A percentile compares a stretch with the other conserved stretches of the same genome.
These are phyloP conservation scores for Phylloscopus trochilus DNA, from an alignment of 2,113 vertebrate genomes.

Conservation along the genomic window DNA sequence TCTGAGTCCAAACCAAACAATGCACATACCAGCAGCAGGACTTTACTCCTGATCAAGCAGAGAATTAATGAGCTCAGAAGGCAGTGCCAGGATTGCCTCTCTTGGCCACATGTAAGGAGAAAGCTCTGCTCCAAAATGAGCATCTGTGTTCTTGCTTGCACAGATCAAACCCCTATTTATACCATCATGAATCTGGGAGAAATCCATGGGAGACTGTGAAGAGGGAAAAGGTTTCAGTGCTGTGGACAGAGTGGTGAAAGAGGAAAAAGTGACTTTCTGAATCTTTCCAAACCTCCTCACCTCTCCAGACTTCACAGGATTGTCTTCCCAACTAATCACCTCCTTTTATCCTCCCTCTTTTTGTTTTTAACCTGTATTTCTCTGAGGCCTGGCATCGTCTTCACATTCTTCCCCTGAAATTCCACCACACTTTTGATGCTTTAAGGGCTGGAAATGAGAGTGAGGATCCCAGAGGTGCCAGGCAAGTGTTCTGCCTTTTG, in stretches of 20 bases:
- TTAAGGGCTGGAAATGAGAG: background rate
- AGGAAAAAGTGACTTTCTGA: background rate
- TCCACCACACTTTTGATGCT: accelerated
- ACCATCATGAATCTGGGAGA: background rate
- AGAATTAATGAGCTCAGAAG: background rate
- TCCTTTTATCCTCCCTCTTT: accelerated
- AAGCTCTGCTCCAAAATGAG: background rate
- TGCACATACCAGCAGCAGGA: background rate
- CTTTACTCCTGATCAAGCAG: background rate
- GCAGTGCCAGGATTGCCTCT: background rate
- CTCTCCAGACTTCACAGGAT: background rate
- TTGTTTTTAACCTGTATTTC: background rate
- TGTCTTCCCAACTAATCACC: background rate
- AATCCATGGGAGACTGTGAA: background rate
- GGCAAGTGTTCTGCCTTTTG: background rate
- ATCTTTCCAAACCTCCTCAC: background rate
- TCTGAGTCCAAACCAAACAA: background rate
- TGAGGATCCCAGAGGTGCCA: background rate
- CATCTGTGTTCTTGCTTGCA: background rate
- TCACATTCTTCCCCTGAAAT: background rate
- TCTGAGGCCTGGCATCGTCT: background rate
- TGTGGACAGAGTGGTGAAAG: background rate
- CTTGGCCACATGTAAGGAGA: background rate
- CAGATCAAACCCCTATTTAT: background rate
- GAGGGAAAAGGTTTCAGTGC: background rate